Conservation (phyloP, 1,140 invertebrate genomes). For the Zaprionus capensis region DNA sequence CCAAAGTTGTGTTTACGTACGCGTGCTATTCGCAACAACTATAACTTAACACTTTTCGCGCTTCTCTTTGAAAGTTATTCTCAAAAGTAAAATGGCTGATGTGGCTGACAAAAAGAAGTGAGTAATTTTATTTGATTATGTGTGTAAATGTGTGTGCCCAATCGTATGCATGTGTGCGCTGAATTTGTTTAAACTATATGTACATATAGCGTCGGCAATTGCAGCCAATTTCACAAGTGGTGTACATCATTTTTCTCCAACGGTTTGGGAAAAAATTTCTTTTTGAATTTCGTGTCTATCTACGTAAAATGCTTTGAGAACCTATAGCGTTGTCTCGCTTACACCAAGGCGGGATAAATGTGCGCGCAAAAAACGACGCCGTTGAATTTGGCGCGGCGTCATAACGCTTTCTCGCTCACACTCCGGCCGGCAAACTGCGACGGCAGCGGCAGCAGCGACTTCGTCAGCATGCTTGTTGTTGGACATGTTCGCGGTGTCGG, state of each 20-base stretch:
- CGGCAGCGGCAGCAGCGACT: slow-evolving; percentile 51
- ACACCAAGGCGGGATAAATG: slow-evolving; percentile 39
- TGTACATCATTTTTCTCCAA: slow-evolving; percentile 62
- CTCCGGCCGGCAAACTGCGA: slow-evolving; percentile 75
- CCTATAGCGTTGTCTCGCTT: slow-evolving; percentile 61
- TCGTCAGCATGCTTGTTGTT: slow-evolving; percentile 61
- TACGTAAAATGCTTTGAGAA: slow-evolving; percentile 65
- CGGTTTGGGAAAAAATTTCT: slow-evolving; percentile 70
- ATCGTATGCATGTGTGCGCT: slow-evolving; percentile 37
- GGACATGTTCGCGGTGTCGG: slow-evolving; percentile 19
- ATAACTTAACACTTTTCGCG: slow-evolving; percentile 60
- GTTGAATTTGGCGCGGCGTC: slow-evolving; percentile 80
- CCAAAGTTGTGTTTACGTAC: slow-evolving; percentile 47
- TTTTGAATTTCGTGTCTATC: slow-evolving; percentile 79
- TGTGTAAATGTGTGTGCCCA: slow-evolving; percentile 39
- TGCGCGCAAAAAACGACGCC: slow-evolving; percentile 80
- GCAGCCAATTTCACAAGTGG: slow-evolving; percentile 54
- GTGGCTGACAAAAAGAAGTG: slow-evolving; percentile 83
- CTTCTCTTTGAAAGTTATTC: slow-evolving; percentile 67
- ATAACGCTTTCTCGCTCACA: slow-evolving; percentile 70
- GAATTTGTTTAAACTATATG: slow-evolving; percentile 58
- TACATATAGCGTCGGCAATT: slow-evolving; percentile 17
- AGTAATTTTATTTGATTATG: slow-evolving; percentile 63
- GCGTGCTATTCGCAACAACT: slow-evolving; percentile 25
- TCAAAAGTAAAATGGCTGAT: slow-evolving; percentile 82